phyloP scores from a whole-genome alignment of 1,140 invertebrate genomes.

The Thaumetopoea pityocampa region DNA sequence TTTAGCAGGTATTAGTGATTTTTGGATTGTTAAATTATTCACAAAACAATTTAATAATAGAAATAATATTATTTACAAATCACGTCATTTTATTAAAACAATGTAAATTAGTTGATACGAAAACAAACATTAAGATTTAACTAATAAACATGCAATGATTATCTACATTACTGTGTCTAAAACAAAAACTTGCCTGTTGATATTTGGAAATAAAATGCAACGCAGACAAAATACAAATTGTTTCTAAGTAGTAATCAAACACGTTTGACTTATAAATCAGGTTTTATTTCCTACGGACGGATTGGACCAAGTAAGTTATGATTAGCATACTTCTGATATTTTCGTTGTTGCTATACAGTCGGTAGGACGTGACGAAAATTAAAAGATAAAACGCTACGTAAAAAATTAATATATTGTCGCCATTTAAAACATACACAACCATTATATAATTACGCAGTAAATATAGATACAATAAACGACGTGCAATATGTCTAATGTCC shows the following conservation, averaged over 20 bases:
- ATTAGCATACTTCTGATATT: conserved; percentile 7
- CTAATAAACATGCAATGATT: no score
- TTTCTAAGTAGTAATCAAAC: no score
- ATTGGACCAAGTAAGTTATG: conserved; percentile 45
- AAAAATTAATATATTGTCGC: conserved; percentile 30
- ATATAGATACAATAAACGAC: conserved; percentile 17
- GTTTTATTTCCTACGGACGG: conserved; percentile 51
- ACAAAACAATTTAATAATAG: no score
- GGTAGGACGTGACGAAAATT: conserved; percentile 11
- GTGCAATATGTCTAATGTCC: conserved; percentile 12
- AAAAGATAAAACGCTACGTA: conserved; percentile 46
- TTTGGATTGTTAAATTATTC: conserved; percentile 63
- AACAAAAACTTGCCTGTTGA: no score
- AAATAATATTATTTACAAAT: no score
- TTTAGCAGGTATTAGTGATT: conserved; percentile 69
- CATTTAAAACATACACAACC: conserved; percentile 44
- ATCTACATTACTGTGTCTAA: no score
- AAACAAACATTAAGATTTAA: no score
- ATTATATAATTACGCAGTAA: conserved; percentile 12
- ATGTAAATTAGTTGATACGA: no score
- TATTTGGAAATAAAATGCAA: no score
- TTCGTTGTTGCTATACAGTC: conserved; percentile 10
- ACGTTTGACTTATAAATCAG: conserved; percentile 4
- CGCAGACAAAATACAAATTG: no score
- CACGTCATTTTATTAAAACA: no score